phyloP scores from a whole-genome alignment of 2,888 invertebrate genomes.

The Andrena haemorrhoa region DNA sequence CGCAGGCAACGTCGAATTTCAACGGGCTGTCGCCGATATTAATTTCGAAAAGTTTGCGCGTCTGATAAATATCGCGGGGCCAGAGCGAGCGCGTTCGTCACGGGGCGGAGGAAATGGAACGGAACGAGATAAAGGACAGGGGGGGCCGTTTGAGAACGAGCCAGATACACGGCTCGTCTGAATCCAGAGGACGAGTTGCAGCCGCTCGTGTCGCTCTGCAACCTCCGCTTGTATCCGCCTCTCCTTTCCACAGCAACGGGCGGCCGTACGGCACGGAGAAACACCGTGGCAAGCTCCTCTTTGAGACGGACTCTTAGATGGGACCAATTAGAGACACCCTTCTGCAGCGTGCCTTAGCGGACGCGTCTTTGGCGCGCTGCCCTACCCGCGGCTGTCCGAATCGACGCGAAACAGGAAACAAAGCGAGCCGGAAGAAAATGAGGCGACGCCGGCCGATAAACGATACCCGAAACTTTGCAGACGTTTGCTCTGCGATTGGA shows the following conservation, averaged over 20 bases:
- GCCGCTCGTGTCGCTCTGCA: not conserved
- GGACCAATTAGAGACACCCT: slow-evolving; percentile 80
- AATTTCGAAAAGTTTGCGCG: slow-evolving; percentile 44
- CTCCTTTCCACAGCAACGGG: not conserved
- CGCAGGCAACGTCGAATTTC: slow-evolving; percentile 27
- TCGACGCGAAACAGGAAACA: slow-evolving; percentile 46
- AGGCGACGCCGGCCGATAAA: slow-evolving; percentile 38
- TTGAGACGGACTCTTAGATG: slow-evolving; percentile 75
- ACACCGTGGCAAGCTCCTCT: slow-evolving; percentile 66
- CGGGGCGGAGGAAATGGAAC: slow-evolving; percentile 47
- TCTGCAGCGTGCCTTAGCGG: slow-evolving; percentile 52
- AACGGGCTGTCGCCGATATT: slow-evolving; percentile 51
- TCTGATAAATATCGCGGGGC: slow-evolving; percentile 40
- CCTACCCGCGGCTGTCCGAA: slow-evolving; percentile 35
- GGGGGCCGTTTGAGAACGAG: slow-evolving; percentile 48
- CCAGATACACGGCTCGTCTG: slow-evolving; percentile 48
- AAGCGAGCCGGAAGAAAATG: slow-evolving; percentile 46
- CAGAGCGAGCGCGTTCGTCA: not conserved
- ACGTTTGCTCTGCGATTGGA: not conserved
- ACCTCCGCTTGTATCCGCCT: not conserved
- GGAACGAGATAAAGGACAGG: slow-evolving; percentile 48
- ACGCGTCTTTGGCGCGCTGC: slow-evolving; percentile 60
- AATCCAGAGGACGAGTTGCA: slow-evolving; percentile 6
- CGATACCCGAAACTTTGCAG: slow-evolving; percentile 26
- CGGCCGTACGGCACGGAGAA: slow-evolving; percentile 27